Base-by-base conservation (phyloP, 1,140 invertebrate species). In the Monomorium pharaonis region DNA sequence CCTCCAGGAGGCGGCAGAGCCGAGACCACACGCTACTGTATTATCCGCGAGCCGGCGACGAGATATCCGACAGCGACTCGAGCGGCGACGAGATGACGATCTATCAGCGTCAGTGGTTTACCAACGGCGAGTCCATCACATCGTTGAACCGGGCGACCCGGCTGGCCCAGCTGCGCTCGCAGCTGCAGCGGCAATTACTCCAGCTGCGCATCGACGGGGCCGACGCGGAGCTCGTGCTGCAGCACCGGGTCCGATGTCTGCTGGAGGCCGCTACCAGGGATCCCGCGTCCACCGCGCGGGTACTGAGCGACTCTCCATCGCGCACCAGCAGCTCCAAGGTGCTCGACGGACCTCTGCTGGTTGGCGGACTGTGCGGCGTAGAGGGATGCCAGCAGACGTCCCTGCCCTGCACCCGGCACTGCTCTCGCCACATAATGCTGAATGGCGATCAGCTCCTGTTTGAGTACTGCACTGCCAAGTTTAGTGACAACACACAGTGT, bases 381-480 rank as follows among this genome's bases (percentile, higher is more conserved):
- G 92, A 95, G 21, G 94, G 94, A 27, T 98, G 97, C 93, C 94
- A 93, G 10, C 96, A 96, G 75, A 92, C 94, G 2, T 97, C 97
- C n/a, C 93, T 99, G 89, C 98, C 98, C 0, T 98, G 97, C 92
- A 97, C 97, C 0, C 96, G 97, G 30, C 97, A 98, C 92, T 99
- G 98, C 93, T 95, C 97, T 21, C 95, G 96, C 77, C 98, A 99
- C 95, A 98, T 99, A 83, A 98, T 98, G 95, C 96, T 97, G 87
- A 98, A 98, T 93, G 96, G 97, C 42, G 98, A 98, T 89, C 98
- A 99, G 94, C 96, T 98, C 87, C 95, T 99, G 62, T 99, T 98
- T 95, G 97, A 97, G 86, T 97, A 98, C 90, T 99, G 98, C 95
- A 98, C 98, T 77, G 98, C 98, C 70, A 98, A 97, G 95, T 98